These are phyloP conservation scores for Oreochromis mossambicus DNA, from an alignment of 2,797 vertebrate species.

Conservation along the genomic window DNA sequence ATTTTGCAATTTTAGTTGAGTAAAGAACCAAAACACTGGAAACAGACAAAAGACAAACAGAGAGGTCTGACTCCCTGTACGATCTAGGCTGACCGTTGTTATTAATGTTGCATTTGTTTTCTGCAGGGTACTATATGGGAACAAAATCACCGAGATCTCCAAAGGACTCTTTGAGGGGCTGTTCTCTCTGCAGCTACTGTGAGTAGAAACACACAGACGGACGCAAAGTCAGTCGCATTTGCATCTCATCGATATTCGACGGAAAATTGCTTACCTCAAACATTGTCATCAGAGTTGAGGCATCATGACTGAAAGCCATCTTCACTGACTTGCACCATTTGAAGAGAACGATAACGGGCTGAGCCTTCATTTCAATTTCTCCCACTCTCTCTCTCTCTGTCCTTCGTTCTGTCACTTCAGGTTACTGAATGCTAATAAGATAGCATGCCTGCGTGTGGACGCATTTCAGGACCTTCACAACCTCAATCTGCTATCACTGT, in stretches of 20 bases:
- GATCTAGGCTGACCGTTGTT: background rate
- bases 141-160: constrained; percentile 97
- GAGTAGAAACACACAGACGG: constrained; percentile 68
- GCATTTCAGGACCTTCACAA: constrained; percentile 98
- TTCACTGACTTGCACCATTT: constrained; percentile 44
- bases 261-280: constrained; percentile 38
- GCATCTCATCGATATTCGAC: constrained; percentile 49
- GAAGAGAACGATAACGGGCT: constrained; percentile 33
- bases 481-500: constrained; percentile 94
- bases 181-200: constrained; percentile 94
- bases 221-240: background rate
- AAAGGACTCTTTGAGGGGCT: constrained; percentile 95
- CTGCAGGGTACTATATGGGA: constrained; percentile 92
- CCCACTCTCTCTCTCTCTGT: background rate
- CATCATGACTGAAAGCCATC: constrained; percentile 39
- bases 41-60: background rate
- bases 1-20: background rate
- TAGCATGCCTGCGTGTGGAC: constrained; percentile 93
- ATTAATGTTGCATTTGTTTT: constrained; percentile 38
- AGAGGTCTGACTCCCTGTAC: background rate
- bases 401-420: constrained; percentile 62
- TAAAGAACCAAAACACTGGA: background rate
- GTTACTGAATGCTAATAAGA: constrained; percentile 97
- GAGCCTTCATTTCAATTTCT: background rate
- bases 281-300: constrained; percentile 26